Percentiles rank a stretch among this genome's conserved stretches.
Conservation (phyloP, 2,113 vertebrate species). For the Furnarius figulus region DNA sequence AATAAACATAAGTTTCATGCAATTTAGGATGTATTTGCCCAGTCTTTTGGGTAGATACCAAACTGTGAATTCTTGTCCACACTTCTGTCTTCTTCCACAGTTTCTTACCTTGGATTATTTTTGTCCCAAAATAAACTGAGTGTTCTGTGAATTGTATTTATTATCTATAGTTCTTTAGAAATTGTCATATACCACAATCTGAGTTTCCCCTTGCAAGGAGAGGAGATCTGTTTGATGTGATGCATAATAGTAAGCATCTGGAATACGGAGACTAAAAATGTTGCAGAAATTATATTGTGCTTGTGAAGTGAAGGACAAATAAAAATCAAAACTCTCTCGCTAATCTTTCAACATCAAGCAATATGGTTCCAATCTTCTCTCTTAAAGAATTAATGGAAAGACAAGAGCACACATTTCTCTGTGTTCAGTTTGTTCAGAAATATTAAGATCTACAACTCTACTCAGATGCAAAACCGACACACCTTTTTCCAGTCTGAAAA, state of each 20-base stretch:
- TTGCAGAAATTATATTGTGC: slow-evolving; percentile 23
- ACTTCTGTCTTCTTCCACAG: not conserved
- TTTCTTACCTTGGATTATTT: not conserved
- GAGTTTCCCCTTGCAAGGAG: not conserved
- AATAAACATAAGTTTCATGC: not conserved
- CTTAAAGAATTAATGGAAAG: not conserved
- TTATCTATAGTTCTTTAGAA: not conserved
- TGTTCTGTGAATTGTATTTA: not conserved
- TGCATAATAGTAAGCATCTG: slow-evolving; percentile 6
- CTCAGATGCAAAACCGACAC: not conserved
- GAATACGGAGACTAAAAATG: slow-evolving; percentile 23
- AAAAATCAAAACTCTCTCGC: not conserved
- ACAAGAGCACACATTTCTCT: not conserved
- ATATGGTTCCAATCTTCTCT: not conserved
- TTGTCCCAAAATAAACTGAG: not conserved
- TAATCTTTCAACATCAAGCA: slow-evolving; percentile 21
- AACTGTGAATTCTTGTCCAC: not conserved
- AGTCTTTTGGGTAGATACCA: not conserved
- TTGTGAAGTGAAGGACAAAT: slow-evolving; percentile 27
- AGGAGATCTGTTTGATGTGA: not conserved
- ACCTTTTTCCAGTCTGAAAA: not conserved
- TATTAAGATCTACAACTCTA: not conserved
- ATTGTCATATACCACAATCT: not conserved
- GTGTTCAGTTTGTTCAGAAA: not conserved
- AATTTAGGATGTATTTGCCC: not conserved